These are phyloP conservation scores for Adelges cooleyi DNA, from an alignment of 1,140 invertebrate species.

Conservation along the genomic window DNA sequence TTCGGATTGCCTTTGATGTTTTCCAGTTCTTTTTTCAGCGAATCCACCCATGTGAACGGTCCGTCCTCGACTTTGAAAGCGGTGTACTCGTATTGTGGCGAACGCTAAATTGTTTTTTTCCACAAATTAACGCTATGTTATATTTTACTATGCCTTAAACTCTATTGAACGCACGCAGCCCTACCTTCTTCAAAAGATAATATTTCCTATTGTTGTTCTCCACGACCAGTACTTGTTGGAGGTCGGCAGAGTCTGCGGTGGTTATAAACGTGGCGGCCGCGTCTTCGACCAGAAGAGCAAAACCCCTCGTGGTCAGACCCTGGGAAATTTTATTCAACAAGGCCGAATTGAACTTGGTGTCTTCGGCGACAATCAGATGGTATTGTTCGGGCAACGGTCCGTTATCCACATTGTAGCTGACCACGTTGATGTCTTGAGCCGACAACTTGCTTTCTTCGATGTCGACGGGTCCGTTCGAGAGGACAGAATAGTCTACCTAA, in stretches of 20 bases:
- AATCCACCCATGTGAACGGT: neutral
- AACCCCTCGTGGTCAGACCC: neutral
- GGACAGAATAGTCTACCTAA: neutral
- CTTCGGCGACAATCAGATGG: neutral
- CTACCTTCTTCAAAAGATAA: conserved; percentile 2
- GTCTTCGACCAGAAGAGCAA: conserved; percentile 6
- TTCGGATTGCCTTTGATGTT: neutral
- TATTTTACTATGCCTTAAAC: too few relatives aligned
- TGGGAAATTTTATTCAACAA: neutral
- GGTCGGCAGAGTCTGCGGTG: neutral
- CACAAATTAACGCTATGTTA: neutral
- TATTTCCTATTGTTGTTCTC: neutral
- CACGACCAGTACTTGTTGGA: neutral
- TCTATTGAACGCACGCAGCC: neutral
- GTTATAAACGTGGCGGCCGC: neutral
- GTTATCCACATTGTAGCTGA: neutral
- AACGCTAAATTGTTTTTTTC: neutral
- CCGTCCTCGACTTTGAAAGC: neutral
- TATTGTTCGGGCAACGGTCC: neutral
- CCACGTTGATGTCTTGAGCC: neutral
- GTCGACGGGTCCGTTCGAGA: neutral
- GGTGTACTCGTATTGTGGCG: neutral
- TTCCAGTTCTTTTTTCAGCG: neutral
- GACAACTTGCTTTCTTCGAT: neutral
- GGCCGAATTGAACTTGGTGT: neutral